Conservation (phyloP, 2,113 vertebrate species). For the Collichthys lucidus region DNA sequence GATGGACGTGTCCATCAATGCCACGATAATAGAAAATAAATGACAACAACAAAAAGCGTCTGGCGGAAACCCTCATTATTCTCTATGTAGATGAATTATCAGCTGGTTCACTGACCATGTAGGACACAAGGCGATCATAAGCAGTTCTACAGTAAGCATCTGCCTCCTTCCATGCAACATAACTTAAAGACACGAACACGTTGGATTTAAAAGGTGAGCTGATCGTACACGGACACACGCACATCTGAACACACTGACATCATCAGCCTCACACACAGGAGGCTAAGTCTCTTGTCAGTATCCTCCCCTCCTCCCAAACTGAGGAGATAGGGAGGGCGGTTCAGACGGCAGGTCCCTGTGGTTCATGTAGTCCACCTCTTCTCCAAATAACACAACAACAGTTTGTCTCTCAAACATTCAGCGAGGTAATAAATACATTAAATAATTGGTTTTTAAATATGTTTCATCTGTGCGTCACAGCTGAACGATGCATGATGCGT, state of each 20-base stretch:
- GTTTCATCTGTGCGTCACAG: conserved; percentile 60
- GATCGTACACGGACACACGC: conserved; percentile 40
- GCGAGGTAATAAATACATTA: conserved; percentile 76
- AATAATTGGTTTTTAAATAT: conserved; percentile 74
- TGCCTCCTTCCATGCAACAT: conserved; percentile 69
- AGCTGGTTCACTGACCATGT: conserved; percentile 79
- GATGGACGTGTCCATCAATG: conserved; percentile 46
- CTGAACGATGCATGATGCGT: conserved; percentile 40
- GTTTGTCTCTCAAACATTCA: conserved; percentile 40
- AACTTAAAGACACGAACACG: conserved; percentile 36
- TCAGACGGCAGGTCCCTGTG: conserved; percentile 13
- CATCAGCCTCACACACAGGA: conserved; percentile 48
- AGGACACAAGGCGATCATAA: conserved; percentile 74
- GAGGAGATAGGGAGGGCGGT: conserved; percentile 6
- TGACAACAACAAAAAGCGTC: conserved; percentile 55
- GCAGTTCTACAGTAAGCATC: conserved; percentile 52
- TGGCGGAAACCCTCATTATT: conserved; percentile 76
- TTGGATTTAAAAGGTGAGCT: conserved; percentile 23
- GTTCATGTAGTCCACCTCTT: conserved; percentile 33
- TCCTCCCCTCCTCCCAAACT: neutral
- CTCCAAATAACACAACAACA: conserved; percentile 57
- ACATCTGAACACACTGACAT: conserved; percentile 67
- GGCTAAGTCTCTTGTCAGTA: conserved; percentile 60
- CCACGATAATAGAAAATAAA: conserved; percentile 29
- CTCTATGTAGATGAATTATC: conserved; percentile 61